A percentile compares a stretch with the other conserved stretches of the same genome.
Conservation (phyloP, 2,888 invertebrate species). For the Nemoura dubitans region DNA sequence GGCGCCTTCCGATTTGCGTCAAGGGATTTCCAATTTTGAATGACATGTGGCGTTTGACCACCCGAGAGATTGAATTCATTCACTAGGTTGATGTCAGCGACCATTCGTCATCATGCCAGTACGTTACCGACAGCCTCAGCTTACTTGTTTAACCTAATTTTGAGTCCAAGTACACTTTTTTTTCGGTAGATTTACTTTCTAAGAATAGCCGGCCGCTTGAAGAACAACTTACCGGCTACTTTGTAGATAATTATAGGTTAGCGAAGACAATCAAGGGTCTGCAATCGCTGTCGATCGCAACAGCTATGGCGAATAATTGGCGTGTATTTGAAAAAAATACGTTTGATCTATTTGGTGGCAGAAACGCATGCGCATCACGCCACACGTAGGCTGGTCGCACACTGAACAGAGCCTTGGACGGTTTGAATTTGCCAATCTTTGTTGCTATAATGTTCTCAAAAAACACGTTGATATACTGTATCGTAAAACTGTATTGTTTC, state of each 20-base stretch:
- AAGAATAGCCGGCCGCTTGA: background rate
- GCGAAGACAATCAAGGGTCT: conserved; percentile 7
- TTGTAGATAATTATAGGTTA: background rate
- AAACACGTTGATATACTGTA: background rate
- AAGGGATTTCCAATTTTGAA: background rate
- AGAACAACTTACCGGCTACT: conserved; percentile 2
- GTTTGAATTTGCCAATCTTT: background rate
- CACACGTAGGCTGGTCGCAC: no score
- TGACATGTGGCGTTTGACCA: background rate
- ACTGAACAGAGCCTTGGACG: background rate
- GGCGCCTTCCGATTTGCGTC: background rate
- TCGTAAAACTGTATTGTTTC: background rate
- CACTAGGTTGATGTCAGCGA: background rate
- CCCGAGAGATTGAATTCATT: background rate
- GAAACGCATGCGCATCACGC: background rate
- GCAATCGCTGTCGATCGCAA: background rate
- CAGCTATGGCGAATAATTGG: conserved; percentile 3
- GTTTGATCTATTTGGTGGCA: background rate
- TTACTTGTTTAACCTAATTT: conserved; percentile 7
- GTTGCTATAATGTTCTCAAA: background rate
- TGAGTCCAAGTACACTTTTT: background rate
- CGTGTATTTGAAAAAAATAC: background rate
- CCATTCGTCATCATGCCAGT: background rate
- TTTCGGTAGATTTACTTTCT: background rate
- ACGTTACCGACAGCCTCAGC: background rate